phyloP scores from a whole-genome alignment of 64 coral and sea anemone species.

The Platygyra sinensis region DNA sequence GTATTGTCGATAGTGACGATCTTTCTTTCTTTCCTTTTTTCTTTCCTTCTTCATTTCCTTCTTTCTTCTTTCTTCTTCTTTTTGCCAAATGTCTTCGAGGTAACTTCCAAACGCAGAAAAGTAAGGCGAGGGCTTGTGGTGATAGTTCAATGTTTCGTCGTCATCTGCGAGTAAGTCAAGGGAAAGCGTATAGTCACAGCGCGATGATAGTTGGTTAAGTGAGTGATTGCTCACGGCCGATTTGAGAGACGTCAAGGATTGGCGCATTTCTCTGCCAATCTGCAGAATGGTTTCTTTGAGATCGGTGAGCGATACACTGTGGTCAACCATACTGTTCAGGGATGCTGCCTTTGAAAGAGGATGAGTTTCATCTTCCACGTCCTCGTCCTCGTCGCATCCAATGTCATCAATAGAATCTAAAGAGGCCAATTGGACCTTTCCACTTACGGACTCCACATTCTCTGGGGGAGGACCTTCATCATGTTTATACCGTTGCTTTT shows the following conservation, averaged over 20 bases:
- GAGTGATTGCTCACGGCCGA: neutral
- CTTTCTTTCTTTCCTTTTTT: neutral
- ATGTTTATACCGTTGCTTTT: neutral
- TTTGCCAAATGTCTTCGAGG: conserved; percentile 41
- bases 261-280: conserved; percentile 23
- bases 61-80: neutral
- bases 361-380: neutral
- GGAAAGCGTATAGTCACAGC: neutral
- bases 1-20: neutral
- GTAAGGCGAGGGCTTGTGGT: neutral
- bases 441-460: neutral
- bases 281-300: conserved; percentile 24
- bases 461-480: neutral
- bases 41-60: neutral
- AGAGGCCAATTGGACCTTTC: conserved; percentile 7
- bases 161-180: neutral
- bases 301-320: neutral
- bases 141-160: neutral
- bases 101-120: conserved; percentile 34
- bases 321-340: neutral
- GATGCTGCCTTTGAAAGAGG: neutral
- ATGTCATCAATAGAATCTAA: conserved; percentile 25
- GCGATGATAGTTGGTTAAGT: neutral
- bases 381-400: neutral
- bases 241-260: conserved; percentile 20